Conservation (phyloP, 2,797 vertebrate genomes). For the Graptemys geographica region DNA sequence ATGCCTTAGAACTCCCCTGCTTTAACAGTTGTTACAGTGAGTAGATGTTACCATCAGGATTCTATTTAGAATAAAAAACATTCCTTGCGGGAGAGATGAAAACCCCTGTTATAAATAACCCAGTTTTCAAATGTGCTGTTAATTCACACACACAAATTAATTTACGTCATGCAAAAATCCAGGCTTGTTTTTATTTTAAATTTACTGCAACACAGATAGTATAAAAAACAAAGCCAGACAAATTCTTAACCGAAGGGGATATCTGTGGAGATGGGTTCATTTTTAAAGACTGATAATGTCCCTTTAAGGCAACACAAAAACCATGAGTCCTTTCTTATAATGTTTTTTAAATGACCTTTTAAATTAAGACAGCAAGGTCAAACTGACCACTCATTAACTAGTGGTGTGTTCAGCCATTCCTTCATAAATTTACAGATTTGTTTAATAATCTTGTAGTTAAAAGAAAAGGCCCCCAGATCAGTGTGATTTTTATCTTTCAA, state of each 20-base stretch:
- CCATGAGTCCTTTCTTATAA: conserved; percentile 42
- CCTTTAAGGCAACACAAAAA: conserved; percentile 45
- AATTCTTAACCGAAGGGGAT: conserved; percentile 47
- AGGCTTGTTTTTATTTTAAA: conserved; percentile 64
- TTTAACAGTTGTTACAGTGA: conserved; percentile 3
- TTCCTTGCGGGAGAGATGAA: conserved; percentile 42
- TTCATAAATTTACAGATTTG: conserved; percentile 61
- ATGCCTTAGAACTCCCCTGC: conserved; percentile 30
- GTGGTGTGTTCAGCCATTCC: conserved; percentile 49
- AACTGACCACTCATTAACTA: conserved; percentile 64
- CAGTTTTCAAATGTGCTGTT: conserved; percentile 48
- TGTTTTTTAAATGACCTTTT: conserved; percentile 55
- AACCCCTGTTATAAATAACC: conserved; percentile 54
- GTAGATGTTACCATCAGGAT: conserved; percentile 31
- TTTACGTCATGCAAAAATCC: conserved; percentile 55
- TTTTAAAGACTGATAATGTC: conserved; percentile 35
- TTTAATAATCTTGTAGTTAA: conserved; percentile 60
- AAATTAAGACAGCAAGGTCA: conserved; percentile 65
- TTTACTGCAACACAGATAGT: conserved; percentile 64
- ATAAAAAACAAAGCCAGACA: conserved; percentile 60
- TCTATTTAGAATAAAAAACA: conserved; percentile 32
- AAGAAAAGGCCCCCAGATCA: conserved; percentile 58
- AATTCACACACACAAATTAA: conserved; percentile 49
- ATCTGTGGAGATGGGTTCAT: not conserved
- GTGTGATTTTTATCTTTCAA: conserved; percentile 42